A percentile compares a stretch with the other conserved stretches of the same genome.
These are phyloP conservation scores for Pycnomerus fuliginosus DNA, from an alignment of 2,888 invertebrate genomes.

Conservation along the genomic window DNA sequence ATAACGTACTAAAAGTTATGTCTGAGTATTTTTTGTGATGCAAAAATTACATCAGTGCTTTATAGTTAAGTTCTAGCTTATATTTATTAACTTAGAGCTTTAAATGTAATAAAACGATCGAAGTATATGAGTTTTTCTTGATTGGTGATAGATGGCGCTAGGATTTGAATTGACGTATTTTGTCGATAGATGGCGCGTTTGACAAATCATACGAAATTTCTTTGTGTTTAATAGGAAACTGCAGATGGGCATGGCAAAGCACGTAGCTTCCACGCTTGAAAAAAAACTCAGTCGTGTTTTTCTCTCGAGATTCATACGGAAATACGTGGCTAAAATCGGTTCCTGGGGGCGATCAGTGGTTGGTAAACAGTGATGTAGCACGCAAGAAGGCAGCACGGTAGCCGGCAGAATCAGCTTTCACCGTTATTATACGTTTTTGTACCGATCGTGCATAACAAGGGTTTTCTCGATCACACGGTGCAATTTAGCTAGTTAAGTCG, in stretches of 20 bases:
- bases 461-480: constrained; percentile 38
- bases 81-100: constrained; percentile 27
- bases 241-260: no score
- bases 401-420: constrained; percentile 21
- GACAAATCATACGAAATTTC: no score
- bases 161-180: no score
- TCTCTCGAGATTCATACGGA: constrained; percentile 12
- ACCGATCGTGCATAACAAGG: constrained; percentile 31
- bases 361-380: constrained; percentile 13
- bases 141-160: no score
- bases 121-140: no score
- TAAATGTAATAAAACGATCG: no score
- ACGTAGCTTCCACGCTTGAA: no score
- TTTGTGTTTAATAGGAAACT: no score
- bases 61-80: constrained; percentile 10
- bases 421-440: constrained; percentile 25
- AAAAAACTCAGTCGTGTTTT: no score
- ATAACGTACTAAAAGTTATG: constrained; percentile 18
- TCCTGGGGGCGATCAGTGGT: constrained; percentile 10
- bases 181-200: no score
- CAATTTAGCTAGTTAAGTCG: constrained; percentile 31
- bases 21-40: constrained; percentile 19
- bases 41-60: constrained; percentile 20
- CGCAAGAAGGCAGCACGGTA: constrained; percentile 23
- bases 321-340: constrained; percentile 10